Evolutionary conservation across 2,797 vertebrate genomes (phyloP), one percentile per base, ranked within the genome.

Genomic region (Chromis chromis): DNA sequence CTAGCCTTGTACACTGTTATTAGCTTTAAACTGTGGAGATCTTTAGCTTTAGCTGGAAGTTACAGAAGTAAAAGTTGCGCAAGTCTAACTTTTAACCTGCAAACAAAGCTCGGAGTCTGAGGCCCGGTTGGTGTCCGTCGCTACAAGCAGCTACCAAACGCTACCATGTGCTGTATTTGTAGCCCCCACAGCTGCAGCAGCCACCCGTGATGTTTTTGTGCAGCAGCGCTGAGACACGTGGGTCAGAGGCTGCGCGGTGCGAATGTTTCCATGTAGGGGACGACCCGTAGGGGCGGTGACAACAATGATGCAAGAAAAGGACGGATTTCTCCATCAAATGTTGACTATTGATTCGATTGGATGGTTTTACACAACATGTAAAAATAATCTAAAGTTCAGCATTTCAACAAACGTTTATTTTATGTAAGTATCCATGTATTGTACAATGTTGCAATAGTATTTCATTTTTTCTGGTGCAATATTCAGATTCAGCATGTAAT

Each of bases 151-250:
- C 69, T 46, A 9, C 42, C 6, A 25, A 22, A 40, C 3, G 75
- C 17, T 8, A 79, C 86, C 88, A 92, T 86, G 88, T 85, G 88
- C 83, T 83, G 78, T 70, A 56, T 82, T 57, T 74, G 78, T 67
- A 76, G 62, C 56, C 40, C 27, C 27, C 59, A 48, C 77, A 64
- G 73, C 71, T 80, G 70, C 67, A 77, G 9, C 39, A 53, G 74
- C 48, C 65, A 70, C 86, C 86, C 89, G 83, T 89, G 86, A 90
- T 93, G 91, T 93, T 93, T 92, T 89, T 90, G 84, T 86, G 79
- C 68, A 64, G 57, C 58, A 58, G 78, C 61, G 1, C 72, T 63
- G 83, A 17, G 54, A 70, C 91, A 92, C 88, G 92, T 92, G 91
- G 88, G 71, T 24, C 58, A 11, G 7, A 1, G 17, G 54, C 9